Conservation (phyloP, 1,140 invertebrate species). For the Papilio polytes region DNA sequence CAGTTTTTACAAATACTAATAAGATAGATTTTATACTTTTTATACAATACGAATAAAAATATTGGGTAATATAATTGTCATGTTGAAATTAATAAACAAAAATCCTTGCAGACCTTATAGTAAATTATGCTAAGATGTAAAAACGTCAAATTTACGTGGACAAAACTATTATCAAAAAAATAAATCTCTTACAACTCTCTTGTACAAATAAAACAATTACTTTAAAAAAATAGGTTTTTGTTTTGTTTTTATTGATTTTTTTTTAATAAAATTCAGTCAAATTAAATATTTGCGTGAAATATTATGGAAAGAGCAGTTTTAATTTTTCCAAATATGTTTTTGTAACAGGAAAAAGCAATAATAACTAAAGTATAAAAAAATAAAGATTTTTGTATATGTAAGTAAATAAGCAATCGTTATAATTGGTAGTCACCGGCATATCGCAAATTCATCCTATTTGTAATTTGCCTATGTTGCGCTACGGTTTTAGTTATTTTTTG, state of each 20-base stretch:
- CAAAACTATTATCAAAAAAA: background rate
- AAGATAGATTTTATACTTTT: background rate
- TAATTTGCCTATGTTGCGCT: background rate
- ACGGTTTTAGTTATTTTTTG: too few species aligned
- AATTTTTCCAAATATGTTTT: background rate
- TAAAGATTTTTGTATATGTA: background rate
- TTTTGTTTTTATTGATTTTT: background rate
- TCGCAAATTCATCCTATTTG: background rate
- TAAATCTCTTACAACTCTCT: background rate
- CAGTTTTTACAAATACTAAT: background rate
- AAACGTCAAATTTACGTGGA: background rate
- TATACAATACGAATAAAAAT: too few species aligned
- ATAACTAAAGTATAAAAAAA: background rate
- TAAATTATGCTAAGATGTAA: background rate
- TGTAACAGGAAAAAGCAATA: background rate
- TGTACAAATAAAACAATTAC: constrained; percentile 11
- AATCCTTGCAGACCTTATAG: background rate
- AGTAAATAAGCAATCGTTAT: background rate
- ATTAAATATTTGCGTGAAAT: constrained; percentile 21
- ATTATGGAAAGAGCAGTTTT: constrained; percentile 9
- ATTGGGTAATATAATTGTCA: background rate
- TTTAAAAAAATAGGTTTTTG: constrained; percentile 2
- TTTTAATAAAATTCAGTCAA: constrained; percentile 29
- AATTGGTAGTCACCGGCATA: background rate
- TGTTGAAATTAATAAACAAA: background rate